phyloP scores from a whole-genome alignment of 2,797 vertebrate genomes.

The Gallirallus australis region DNA sequence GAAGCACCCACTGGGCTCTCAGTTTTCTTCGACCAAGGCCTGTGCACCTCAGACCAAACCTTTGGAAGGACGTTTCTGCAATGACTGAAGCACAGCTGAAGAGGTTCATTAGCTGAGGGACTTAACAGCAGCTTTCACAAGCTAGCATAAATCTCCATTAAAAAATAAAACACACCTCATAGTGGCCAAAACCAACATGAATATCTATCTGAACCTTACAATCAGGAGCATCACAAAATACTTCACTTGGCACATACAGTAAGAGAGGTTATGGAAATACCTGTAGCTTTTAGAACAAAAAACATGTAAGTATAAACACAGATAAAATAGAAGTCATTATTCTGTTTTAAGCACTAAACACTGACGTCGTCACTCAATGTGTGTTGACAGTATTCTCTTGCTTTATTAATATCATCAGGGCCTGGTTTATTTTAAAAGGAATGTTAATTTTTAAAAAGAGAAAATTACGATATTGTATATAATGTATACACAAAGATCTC shows the following conservation, averaged over 20 bases:
- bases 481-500: slow-evolving; percentile 88
- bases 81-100: slow-evolving; percentile 57
- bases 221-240: slow-evolving; percentile 66
- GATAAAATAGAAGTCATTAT: slow-evolving; percentile 76
- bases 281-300: slow-evolving; percentile 79
- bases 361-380: slow-evolving; percentile 79
- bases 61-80: slow-evolving; percentile 9
- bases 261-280: slow-evolving; percentile 76
- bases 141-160: slow-evolving; percentile 75
- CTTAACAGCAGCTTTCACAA: slow-evolving; percentile 71
- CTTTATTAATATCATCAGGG: slow-evolving; percentile 82
- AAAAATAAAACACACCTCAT: slow-evolving; percentile 60
- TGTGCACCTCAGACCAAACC: slow-evolving; percentile 29
- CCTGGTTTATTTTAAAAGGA: slow-evolving; percentile 85
- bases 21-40: slow-evolving; percentile 30
- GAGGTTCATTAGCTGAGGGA: slow-evolving; percentile 60
- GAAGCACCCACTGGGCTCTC: slow-evolving; percentile 2
- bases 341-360: slow-evolving; percentile 80
- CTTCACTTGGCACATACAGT: slow-evolving; percentile 68
- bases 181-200: slow-evolving; percentile 67
- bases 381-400: slow-evolving; percentile 82
- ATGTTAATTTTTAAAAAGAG: slow-evolving; percentile 79
- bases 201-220: slow-evolving; percentile 63
- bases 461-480: slow-evolving; percentile 86
- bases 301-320: slow-evolving; percentile 76